These are phyloP conservation scores for Porphyrio hochstetteri DNA, from an alignment of 2,113 vertebrate genomes.

Conservation along the genomic window DNA sequence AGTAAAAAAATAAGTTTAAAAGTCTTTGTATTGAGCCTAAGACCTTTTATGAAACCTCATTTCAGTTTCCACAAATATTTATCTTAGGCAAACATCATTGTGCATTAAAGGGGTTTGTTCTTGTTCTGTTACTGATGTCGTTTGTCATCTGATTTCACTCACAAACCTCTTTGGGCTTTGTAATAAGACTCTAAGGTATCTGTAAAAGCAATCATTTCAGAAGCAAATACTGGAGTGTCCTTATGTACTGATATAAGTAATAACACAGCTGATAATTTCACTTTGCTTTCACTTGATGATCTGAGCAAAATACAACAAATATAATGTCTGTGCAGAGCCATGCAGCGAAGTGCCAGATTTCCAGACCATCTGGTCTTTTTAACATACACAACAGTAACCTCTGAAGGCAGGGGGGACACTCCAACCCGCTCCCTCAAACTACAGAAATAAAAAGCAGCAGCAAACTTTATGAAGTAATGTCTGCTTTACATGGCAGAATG, in stretches of 20 bases:
- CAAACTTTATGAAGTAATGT: conserved; percentile 59
- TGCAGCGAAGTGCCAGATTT: neutral
- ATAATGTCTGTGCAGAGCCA: neutral
- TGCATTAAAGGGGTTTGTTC: conserved; percentile 36
- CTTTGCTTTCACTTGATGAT: neutral
- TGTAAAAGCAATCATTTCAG: conserved; percentile 31
- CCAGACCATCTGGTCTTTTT: neutral
- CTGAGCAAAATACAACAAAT: neutral
- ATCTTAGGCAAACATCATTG: conserved; percentile 29
- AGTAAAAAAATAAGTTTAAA: neutral
- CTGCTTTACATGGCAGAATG: conserved; percentile 7
- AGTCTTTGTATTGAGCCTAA: neutral
- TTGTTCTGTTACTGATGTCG: neutral
- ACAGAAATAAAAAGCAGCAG: conserved; percentile 12
- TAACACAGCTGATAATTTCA: neutral
- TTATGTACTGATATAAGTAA: neutral
- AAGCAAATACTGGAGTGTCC: neutral
- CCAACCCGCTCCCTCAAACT: neutral
- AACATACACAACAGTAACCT: neutral
- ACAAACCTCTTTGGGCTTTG: conserved; percentile 23
- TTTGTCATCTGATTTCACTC: conserved; percentile 42
- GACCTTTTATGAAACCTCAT: conserved; percentile 15
- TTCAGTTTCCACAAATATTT: conserved; percentile 26
- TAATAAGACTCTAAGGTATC: conserved; percentile 11
- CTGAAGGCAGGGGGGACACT: neutral